Evolutionary conservation across 2,888 invertebrate genomes (phyloP).

Genomic region (Caradrina clavipalpis): DNA sequence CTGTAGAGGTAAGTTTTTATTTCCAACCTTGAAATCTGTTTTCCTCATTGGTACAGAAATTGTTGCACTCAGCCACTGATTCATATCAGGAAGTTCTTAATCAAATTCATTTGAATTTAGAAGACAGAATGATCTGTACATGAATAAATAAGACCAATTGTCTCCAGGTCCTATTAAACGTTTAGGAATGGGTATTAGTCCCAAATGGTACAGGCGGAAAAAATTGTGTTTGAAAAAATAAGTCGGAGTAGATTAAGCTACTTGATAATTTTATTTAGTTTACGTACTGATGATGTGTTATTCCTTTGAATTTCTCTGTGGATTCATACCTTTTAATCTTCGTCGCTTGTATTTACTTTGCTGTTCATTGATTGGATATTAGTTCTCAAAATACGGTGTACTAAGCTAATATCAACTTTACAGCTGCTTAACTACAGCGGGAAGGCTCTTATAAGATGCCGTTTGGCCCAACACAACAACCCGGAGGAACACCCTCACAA

Average conservation of each 20-base stretch:
- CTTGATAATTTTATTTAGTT: too few relatives aligned
- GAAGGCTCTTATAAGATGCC: constrained; percentile 93
- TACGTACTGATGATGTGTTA: too few relatives aligned
- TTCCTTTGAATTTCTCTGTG: neutral
- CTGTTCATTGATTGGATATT: too few relatives aligned
- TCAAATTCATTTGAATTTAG: constrained; percentile 9
- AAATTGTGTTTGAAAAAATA: too few relatives aligned
- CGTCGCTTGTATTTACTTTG: too few relatives aligned
- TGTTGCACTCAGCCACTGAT: constrained; percentile 14
- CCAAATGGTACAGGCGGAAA: too few relatives aligned
- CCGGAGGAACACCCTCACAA: constrained; percentile 93
- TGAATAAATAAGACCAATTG: neutral
- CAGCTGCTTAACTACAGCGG: constrained; percentile 84
- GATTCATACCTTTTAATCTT: neutral
- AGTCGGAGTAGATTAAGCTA: too few relatives aligned
- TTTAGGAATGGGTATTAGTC: too few relatives aligned
- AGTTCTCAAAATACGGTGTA: too few relatives aligned
- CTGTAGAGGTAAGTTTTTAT: constrained; percentile 92
- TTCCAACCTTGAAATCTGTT: constrained; percentile 21
- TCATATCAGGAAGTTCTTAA: constrained; percentile 36
- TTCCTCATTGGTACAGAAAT: constrained; percentile 26
- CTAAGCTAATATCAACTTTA: neutral
- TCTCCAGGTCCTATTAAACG: too few relatives aligned
- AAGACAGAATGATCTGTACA: neutral
- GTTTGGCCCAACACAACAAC: constrained; percentile 92